Evolutionary conservation across 2,797 vertebrate genomes (phyloP).

Genomic region (Ciconia nigra): DNA sequence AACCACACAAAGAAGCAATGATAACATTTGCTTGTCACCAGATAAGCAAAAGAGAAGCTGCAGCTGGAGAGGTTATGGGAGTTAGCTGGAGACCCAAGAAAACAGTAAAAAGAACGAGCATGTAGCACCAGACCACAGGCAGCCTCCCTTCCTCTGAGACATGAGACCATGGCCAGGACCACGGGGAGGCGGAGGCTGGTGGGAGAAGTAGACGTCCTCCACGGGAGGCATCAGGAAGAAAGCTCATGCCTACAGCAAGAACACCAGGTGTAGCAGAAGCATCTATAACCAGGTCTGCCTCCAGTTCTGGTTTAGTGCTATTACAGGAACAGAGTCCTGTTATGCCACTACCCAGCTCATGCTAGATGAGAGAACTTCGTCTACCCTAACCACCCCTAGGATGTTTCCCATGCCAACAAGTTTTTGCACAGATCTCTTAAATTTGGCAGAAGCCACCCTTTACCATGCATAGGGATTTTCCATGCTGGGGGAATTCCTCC

Average conservation of each 20-base stretch:
- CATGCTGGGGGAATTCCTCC: not conserved
- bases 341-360: not conserved
- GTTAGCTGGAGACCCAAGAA: not conserved
- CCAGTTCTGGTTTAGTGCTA: not conserved
- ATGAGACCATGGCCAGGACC: not conserved
- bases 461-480: not conserved
- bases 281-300: not conserved
- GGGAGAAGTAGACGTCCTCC: not conserved
- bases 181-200: not conserved
- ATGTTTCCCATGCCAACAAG: not conserved
- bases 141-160: not conserved
- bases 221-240: not conserved
- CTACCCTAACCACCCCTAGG: not conserved
- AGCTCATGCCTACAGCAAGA: not conserved
- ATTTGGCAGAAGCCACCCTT: not conserved
- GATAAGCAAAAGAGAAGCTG: not conserved
- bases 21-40: not conserved
- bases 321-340: not conserved
- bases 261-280: not conserved
- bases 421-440: not conserved
- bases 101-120: not conserved
- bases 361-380: fast-evolving
- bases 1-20: not conserved
- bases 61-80: not conserved
- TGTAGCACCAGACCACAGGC: not conserved